Evolutionary conservation across 1,140 invertebrate species (phyloP).

Genomic region (Harpegnathos saltator): DNA sequence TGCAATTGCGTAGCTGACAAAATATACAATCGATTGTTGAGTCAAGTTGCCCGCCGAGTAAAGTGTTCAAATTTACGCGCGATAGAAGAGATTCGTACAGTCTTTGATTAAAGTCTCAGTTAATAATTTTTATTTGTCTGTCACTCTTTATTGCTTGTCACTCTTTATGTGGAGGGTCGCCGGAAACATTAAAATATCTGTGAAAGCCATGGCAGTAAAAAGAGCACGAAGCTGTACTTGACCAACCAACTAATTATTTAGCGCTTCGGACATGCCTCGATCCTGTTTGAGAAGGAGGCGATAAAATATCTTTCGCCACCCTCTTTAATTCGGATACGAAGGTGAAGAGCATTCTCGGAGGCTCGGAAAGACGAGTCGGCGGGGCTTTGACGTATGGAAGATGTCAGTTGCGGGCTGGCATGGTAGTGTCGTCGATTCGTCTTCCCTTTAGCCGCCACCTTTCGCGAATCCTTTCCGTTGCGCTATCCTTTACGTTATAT

Average conservation of each 20-base stretch:
- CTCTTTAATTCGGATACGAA: conserved; percentile 48
- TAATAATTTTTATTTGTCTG: neutral
- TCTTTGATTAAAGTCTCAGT: too few relatives aligned
- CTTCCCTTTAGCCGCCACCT: conserved; percentile 76
- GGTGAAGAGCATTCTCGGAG: conserved; percentile 55
- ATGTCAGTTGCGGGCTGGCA: conserved; percentile 76
- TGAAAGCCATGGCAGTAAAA: too few relatives aligned
- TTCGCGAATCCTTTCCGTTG: conserved; percentile 78
- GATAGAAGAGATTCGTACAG: too few relatives aligned
- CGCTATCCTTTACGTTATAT: conserved; percentile 80
- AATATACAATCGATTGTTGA: neutral
- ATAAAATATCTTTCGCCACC: conserved; percentile 59
- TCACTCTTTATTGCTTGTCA: neutral
- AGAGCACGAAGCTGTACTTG: too few relatives aligned
- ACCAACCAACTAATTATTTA: conserved; percentile 48
- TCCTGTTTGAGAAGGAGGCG: conserved; percentile 17
- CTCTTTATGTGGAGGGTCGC: too few relatives aligned
- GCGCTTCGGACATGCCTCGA: conserved; percentile 31
- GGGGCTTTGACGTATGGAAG: conserved; percentile 81
- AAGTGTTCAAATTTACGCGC: neutral
- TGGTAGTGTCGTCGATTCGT: conserved; percentile 83
- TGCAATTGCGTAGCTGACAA: neutral
- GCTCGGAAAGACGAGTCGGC: conserved; percentile 62
- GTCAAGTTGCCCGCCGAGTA: neutral
- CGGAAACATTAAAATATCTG: neutral